Evolutionary conservation across 2,888 invertebrate species (phyloP), one percentile per base, ranked within the genome.

Genomic region (Pilophorus perplexus): DNA sequence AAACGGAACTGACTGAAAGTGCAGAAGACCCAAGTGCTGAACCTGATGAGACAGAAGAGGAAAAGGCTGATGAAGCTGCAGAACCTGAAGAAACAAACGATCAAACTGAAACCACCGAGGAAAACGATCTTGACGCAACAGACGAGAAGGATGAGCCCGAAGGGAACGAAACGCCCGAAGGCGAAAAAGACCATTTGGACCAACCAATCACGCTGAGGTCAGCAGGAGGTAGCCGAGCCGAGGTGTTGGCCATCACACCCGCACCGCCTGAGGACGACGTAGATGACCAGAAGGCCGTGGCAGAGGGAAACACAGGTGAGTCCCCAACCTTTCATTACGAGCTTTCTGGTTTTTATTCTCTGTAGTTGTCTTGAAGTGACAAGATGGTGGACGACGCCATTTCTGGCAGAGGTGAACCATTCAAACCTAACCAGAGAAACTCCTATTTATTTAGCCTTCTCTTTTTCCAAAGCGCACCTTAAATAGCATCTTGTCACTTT

Each of bases 111-210:
- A n/a, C n/a, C 33, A 8, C 33, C 33, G 10, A 6, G 33, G 70
- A 44, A 48, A 67, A 68, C 23, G 69, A 68, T 52, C 68, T 72
- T 12, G 64, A 72, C 18, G 71, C 72, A 64, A 68, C 70, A 38
- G 70, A 71, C 52, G 67, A 67, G 38, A 57, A 67, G 44, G 66
- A n/a, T 33, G 33, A 33, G 6, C 33, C 33, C 12, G 33, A 33
- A 33, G 33, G 12, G 33, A 55, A 78, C 79, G 74, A 74, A 76
- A 37, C 73, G 77, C 73, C 81, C 79, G 70, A 79, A 81, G 52
- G 72, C 73, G 67, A 74, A 10, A 22, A 20, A 3, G 59, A 38
- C 1, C 22, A 16, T 12, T 20, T 42, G 25, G 38, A 64, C n/a
- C 64, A 22, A n/a, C 64, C 64, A n/a, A 23, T 52, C 20, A 64